Base-by-base conservation (phyloP, 2,113 vertebrate genomes). In the Mustelus asterias region DNA sequence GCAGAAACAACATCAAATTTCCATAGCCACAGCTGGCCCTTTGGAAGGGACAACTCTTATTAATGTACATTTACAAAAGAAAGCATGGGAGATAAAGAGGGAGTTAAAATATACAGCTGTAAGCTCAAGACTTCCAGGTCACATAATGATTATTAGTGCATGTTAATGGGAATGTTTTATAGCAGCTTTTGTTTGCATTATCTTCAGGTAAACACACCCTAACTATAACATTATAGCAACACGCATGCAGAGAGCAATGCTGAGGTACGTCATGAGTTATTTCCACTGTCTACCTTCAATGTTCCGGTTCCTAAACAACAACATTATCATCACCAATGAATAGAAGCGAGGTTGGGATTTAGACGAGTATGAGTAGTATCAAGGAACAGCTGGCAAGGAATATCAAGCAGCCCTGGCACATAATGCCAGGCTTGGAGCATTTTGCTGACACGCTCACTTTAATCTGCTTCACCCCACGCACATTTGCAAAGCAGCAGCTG, bases 381-480 rank as follows among this genome's bases (percentile, higher is more conserved):
- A 54, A 54, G 44, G 54, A 95, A 72, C 67, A 95, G 94, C 41
- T 95, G 94, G 94, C 94, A 72, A 44, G 69, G 94, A 72, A 70
- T 72, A 95, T 29, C 67, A 72, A 72, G 94, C 89, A 93, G 89
- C 33, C 60, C 60, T 93, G 89, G 89, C 94, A 95, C 94, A 72
- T 7, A 95, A 72, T 44, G 69, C 4, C 44, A 4, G 89, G 69
- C 94, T 95, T 95, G 67, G 37, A 95, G 69, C 69, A 95, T 95
- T 95, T 37, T 95, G 94, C 94, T 95, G 94, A 95, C 94, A 72
- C 44, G 41, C 67, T 72, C 44, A 48, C 94, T 95, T 95, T 72
- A 95, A 95, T 95, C 67, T 95, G 67, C 41, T 95, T 95, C 94
- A 72, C 94, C 94, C 94, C 94, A 95, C 94, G 69, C 94, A 95